These are phyloP conservation scores for Phrynocephalus vlangalii DNA, from an alignment of 2,797 vertebrate species.

Conservation along the genomic window DNA sequence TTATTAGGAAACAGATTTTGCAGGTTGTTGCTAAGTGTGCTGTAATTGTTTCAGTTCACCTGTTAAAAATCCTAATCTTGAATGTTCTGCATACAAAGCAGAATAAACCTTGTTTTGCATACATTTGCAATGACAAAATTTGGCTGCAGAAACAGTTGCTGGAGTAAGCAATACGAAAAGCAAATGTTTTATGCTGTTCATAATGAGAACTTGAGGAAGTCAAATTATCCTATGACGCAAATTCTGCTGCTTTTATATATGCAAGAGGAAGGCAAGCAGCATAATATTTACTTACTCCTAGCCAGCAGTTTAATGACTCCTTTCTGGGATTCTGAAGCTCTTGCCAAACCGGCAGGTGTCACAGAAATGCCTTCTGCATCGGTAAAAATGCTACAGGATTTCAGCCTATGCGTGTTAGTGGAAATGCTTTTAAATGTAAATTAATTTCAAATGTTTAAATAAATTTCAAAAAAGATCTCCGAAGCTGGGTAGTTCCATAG, in stretches of 20 bases:
- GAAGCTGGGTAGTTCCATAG: conserved; percentile 12
- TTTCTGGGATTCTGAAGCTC: too few relatives aligned
- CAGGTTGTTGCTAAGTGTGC: conserved; percentile 11
- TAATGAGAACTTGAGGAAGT: neutral
- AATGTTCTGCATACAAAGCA: conserved; percentile 28
- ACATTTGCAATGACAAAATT: conserved; percentile 16
- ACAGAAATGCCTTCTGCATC: too few relatives aligned
- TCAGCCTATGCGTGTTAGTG: too few relatives aligned
- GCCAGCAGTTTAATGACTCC: too few relatives aligned
- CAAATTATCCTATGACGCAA: neutral
- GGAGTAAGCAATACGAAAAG: neutral
- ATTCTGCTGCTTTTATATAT: too few relatives aligned
- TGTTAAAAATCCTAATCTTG: conserved; percentile 11
- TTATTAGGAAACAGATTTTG: conserved; percentile 37
- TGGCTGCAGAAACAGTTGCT: conserved; percentile 44
- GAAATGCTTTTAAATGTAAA: conserved; percentile 25
- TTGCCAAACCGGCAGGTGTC: too few relatives aligned
- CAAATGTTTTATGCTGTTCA: neutral
- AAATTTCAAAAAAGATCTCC: neutral
- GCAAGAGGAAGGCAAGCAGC: too few relatives aligned
- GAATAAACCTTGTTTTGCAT: conserved; percentile 43
- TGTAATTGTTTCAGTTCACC: conserved; percentile 44
- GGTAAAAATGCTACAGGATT: too few relatives aligned
- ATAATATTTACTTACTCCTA: too few relatives aligned
- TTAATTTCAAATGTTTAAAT: neutral